phyloP scores from a whole-genome alignment of 2,113 vertebrate genomes.

The Boleophthalmus pectinirostris region DNA sequence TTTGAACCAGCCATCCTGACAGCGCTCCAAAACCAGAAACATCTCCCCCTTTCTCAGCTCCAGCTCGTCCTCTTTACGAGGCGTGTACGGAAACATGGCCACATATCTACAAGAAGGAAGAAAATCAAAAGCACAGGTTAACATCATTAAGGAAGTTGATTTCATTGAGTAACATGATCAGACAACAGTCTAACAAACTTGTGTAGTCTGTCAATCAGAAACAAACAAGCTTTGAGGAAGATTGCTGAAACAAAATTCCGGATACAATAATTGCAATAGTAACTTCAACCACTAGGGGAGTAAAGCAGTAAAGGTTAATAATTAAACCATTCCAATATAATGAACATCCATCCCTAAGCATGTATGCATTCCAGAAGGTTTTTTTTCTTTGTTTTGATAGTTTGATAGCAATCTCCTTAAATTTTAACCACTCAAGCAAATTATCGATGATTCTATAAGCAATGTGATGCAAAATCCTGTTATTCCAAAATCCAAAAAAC shows the following conservation, averaged over 20 bases:
- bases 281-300: too few species aligned
- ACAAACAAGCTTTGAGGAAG: too few species aligned
- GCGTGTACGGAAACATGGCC: slow-evolving; percentile 93
- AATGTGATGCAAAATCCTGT: not conserved
- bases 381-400: too few species aligned
- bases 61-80: slow-evolving; percentile 95
- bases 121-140: not conserved
- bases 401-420: not conserved
- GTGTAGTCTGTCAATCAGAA: not conserved
- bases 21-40: slow-evolving; percentile 96
- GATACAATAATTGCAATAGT: not conserved
- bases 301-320: not conserved
- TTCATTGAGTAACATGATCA: too few species aligned
- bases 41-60: slow-evolving; percentile 97
- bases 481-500: not conserved
- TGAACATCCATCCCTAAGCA: not conserved
- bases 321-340: too few species aligned
- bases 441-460: not conserved
- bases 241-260: too few species aligned
- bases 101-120: slow-evolving; percentile 74
- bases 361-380: not conserved
- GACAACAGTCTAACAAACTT: not conserved
- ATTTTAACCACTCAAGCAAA: not conserved
- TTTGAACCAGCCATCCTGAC: slow-evolving; percentile 99
- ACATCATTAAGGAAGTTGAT: not conserved